Evolutionary conservation across 1,140 invertebrate genomes (phyloP), one percentile per base, ranked within the genome.

Genomic region (Eriosoma lanigerum): DNA sequence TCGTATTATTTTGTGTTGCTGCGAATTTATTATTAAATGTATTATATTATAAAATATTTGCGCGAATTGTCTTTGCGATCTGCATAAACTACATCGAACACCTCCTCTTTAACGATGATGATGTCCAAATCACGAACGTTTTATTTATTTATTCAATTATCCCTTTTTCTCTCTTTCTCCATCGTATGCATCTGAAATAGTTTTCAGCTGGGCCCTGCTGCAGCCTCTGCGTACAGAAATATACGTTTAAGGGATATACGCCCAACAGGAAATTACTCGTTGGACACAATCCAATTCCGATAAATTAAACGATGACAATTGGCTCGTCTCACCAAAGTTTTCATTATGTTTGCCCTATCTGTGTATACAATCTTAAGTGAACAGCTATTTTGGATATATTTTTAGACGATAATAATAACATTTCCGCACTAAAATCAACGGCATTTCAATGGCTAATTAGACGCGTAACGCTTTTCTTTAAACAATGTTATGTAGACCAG

Each of bases 271-370:
- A 78, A 78, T 78, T 26, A 56, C 75, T 58, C 54, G 75, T 78
- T 78, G 75, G 75, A 56, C 32, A 8, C 52, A 1, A 62, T 46
- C 75, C 75, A 78, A 78, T 78, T 26, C 17, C 75, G 75, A 78
- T 78, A 78, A 78, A 78, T 78, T 78, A 78, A 62, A 78, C 56
- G 75, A 78, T 78, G 75, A 78, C 75, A 78, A 78, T 78, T 78
- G 75, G 75, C 75, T 78, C 75, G 75, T 62, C 38, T 78, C 75
- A 60, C 75, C 75, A 60, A 78, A 62, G 75, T 78, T 78, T 78
- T 78, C 75, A 78, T 78, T 78, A 78, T 78, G 75, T 78, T 78
- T 58, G 56, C 38, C 15, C 56, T 32, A 56, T 58, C 24, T n/a
- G 10, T 5, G 32, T 19, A 38, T 38, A 38, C 32, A 19, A 60